These are phyloP conservation scores for Zosterops lateralis DNA, from an alignment of 2,113 vertebrate genomes.

Conservation along the genomic window DNA sequence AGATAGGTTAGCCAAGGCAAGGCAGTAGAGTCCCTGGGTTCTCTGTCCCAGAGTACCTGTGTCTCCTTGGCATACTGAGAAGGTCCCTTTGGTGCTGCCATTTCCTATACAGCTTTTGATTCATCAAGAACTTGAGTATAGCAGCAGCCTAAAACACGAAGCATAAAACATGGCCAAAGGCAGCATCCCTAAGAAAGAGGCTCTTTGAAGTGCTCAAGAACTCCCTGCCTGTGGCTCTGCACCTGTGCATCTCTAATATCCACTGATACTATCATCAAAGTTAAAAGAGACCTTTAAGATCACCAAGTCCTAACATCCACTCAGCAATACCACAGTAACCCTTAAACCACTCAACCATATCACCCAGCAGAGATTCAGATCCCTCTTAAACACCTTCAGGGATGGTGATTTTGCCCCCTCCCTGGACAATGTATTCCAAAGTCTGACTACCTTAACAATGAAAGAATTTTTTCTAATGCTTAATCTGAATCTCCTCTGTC, in stretches of 20 bases:
- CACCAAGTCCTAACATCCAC: not conserved
- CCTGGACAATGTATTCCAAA: not conserved
- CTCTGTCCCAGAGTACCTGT: not conserved
- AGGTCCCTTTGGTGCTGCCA: not conserved
- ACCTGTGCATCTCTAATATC: not conserved
- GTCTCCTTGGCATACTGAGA: not conserved
- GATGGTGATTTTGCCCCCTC: not conserved
- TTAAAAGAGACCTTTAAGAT: not conserved
- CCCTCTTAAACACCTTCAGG: not conserved
- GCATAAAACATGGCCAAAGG: not conserved
- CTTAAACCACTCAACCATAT: not conserved
- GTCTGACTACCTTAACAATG: not conserved
- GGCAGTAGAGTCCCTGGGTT: not conserved
- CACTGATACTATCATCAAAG: not conserved
- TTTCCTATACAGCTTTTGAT: not conserved
- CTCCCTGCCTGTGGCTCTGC: fast-evolving
- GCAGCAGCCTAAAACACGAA: not conserved
- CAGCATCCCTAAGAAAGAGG: not conserved
- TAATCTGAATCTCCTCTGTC: not conserved
- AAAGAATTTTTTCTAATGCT: not conserved
- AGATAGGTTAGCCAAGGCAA: not conserved
- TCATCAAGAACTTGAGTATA: not conserved
- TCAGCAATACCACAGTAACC: not conserved
- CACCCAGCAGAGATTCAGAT: not conserved
- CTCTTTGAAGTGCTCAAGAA: not conserved